These are phyloP conservation scores for Percina caprodes DNA, from an alignment of 2,113 vertebrate genomes.

Conservation along the genomic window DNA sequence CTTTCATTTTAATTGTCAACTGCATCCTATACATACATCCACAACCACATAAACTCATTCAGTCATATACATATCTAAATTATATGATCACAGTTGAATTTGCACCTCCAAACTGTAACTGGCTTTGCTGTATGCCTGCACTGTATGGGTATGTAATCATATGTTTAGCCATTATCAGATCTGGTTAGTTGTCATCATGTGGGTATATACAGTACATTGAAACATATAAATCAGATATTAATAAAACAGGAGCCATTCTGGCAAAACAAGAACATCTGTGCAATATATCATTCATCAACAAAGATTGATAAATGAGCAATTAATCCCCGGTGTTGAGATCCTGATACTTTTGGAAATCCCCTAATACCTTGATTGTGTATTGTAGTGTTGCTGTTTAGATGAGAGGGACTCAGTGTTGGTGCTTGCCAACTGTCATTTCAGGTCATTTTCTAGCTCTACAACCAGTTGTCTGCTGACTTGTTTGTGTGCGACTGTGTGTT, in stretches of 20 bases:
- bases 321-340: not conserved
- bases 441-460: conserved; percentile 54
- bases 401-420: conserved; percentile 57
- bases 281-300: not conserved
- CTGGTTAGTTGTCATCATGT: conserved; percentile 1
- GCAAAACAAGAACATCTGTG: not conserved
- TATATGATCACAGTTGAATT: conserved; percentile 12
- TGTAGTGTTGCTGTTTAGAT: conserved; percentile 54
- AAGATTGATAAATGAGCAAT: conserved; percentile 22
- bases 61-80: conserved; percentile 4
- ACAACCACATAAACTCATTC: not conserved
- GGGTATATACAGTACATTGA: not conserved
- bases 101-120: conserved; percentile 30
- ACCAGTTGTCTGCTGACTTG: conserved; percentile 39
- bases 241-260: not conserved
- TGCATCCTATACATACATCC: not conserved
- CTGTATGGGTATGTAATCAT: not conserved
- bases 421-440: conserved; percentile 56
- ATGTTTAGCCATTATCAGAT: conserved; percentile 47
- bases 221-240: not conserved
- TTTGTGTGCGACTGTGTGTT: conserved; percentile 24
- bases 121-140: conserved; percentile 16
- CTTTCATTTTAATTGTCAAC: conserved; percentile 31
- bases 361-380: conserved; percentile 47
- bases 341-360: conserved; percentile 42